Evolutionary conservation across 1,140 invertebrate genomes (phyloP), one percentile per base, ranked within the genome.

Genomic region (Notospermus geniculatus): DNA sequence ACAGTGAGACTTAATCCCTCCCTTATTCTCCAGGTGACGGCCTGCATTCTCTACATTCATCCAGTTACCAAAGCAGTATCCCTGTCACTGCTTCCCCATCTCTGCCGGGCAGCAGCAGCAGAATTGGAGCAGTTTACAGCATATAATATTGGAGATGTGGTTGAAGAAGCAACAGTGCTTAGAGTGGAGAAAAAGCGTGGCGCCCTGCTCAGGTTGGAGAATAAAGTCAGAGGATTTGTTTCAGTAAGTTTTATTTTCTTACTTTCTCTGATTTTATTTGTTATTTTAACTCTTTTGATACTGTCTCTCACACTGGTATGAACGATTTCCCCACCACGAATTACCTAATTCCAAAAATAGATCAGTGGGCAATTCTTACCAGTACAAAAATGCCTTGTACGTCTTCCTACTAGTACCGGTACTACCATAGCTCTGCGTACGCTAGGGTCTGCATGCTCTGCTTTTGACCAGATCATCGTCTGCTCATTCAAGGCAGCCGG

Each of bases 171-270:
- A 13, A 59, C 19, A 45, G 36, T 59, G 9, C 11, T 11, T 9
- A 23, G 15, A 19, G 17, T 45, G 32, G 43, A 45, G 25, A 59
- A 83, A 52, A 79, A 74, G 1, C 75, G 76, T 17, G 87, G 87
- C 1, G 74, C 88, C 7, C 73, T 86, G 27, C 58, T 89, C 2
- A 76, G 81, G 46, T 74, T 89, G 2, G 72, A 78, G 15, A 82
- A 83, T 29, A 79, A 78, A 27, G 55, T 78, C 1, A 83, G 79
- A 32, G 88, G 85, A n/a, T 84, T 86, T 63, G 79, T 88, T 1
- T 75, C 84, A 0, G 77, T 84, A 30, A 80, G 77, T 58, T 80
- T 81, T 50, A 81, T 84, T 0, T 28, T 7, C 2, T 1, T 28
- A 19, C 32, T 36, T 23, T 39, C 25, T 9, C 52, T 27, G 41